These are phyloP conservation scores for Myrmecophaga tridactyla DNA, from an alignment of 2,113 vertebrate species.

Conservation along the genomic window DNA sequence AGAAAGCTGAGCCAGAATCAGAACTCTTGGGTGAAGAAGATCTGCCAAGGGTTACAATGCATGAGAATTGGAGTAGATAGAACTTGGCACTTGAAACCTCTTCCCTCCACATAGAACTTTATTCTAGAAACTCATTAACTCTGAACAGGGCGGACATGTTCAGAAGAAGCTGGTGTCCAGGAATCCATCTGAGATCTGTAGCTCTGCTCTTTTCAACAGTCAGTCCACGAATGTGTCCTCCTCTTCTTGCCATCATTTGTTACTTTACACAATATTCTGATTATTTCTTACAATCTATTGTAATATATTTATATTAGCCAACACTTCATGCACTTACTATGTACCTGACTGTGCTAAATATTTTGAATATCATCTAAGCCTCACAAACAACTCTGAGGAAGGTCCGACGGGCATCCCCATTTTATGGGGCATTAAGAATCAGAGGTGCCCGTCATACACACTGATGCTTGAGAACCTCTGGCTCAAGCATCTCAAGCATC, in stretches of 20 bases:
- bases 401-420: not conserved
- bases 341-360: not conserved
- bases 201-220: not conserved
- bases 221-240: not conserved
- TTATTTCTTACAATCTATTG: not conserved
- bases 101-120: constrained; percentile 28
- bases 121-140: constrained; percentile 64
- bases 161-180: not conserved
- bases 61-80: constrained; percentile 67
- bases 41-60: constrained; percentile 69
- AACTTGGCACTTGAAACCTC: constrained; percentile 66
- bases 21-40: constrained; percentile 67
- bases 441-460: no score
- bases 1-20: constrained; percentile 62
- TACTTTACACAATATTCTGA: not conserved
- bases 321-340: not conserved
- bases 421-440: not conserved
- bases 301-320: not conserved
- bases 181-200: not conserved
- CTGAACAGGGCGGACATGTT: not conserved
- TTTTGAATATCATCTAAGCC: not conserved
- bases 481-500: no score
- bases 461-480: not conserved
- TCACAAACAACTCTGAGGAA: not conserved
- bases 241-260: not conserved